Percentiles rank a stretch among this genome's conserved stretches.
Conservation (phyloP, 30 jellyfish, hydroid and myxozoan genomes). For the Morbakka virulenta region DNA sequence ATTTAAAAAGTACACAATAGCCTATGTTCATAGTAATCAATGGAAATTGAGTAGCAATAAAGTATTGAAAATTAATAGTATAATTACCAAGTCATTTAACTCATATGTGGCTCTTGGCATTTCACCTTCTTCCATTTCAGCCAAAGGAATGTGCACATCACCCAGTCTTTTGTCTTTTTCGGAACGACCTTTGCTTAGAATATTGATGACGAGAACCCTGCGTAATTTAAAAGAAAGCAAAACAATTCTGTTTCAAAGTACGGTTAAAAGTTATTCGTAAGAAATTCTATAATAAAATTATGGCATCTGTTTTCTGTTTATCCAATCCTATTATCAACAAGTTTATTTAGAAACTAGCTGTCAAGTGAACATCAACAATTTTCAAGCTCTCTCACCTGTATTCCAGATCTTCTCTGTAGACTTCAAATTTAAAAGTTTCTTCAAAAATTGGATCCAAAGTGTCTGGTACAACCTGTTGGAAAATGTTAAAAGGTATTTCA, state of each 20-base stretch:
- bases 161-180: constrained; percentile 77
- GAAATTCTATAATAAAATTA: too few species aligned
- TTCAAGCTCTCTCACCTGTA: constrained; percentile 68
- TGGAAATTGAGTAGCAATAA: background rate
- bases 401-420: constrained; percentile 38
- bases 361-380: too few species aligned
- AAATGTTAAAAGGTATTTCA: too few species aligned
- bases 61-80: too few species aligned
- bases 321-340: too few species aligned
- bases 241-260: background rate
- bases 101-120: constrained; percentile 22
- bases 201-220: constrained; percentile 73
- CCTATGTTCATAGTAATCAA: background rate
- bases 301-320: too few species aligned
- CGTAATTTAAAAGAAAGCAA: background rate
- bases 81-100: constrained; percentile 79
- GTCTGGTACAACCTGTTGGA: constrained; percentile 49
- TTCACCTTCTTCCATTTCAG: constrained; percentile 1
- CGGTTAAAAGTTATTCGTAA: too few species aligned
- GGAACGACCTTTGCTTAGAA: constrained; percentile 46
- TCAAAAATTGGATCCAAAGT: constrained; percentile 68
- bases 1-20: background rate
- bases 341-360: too few species aligned
- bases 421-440: constrained; percentile 62
- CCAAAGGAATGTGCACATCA: constrained; percentile 83